Percentiles rank a stretch among this genome's conserved stretches.
phyloP scores from a whole-genome alignment of 2,113 vertebrate species.

The Cyanocitta stelleri region DNA sequence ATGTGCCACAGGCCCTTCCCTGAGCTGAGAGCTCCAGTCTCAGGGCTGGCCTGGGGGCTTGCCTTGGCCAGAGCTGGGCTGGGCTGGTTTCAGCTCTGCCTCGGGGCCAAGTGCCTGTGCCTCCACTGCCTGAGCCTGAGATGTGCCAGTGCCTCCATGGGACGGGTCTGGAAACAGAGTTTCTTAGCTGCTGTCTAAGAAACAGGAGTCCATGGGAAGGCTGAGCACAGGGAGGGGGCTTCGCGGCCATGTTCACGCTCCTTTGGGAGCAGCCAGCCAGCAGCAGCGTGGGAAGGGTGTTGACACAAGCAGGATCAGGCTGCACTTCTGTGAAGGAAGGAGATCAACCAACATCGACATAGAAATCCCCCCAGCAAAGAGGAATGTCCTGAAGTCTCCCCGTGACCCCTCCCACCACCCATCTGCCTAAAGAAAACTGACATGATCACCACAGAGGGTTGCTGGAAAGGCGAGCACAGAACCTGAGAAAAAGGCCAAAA shows the following conservation, averaged over 20 bases:
- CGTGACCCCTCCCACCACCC: accelerated
- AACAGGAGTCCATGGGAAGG: not conserved
- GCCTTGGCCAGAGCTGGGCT: not conserved
- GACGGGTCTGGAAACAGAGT: not conserved
- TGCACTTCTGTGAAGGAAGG: not conserved
- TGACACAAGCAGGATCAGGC: not conserved
- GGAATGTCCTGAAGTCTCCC: not conserved
- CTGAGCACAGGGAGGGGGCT: not conserved
- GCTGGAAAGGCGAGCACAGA: not conserved
- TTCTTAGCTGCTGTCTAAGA: not conserved
- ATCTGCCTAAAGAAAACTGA: not conserved
- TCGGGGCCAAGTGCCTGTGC: not conserved
- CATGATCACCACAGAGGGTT: accelerated
- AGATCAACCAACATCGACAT: not conserved
- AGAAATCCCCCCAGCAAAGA: not conserved
- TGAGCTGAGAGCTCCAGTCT: not conserved
- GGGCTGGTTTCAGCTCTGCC: not conserved
- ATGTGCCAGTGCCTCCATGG: not conserved
- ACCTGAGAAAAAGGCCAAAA: not conserved
- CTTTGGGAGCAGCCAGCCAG: not conserved
- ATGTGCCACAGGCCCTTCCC: not conserved
- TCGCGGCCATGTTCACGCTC: accelerated
- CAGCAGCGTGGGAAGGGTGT: not conserved
- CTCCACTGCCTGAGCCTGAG: not conserved
- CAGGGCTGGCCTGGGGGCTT: not conserved